Evolutionary conservation across 2,797 vertebrate species (phyloP).

Genomic region (Anguilla pacifica): DNA sequence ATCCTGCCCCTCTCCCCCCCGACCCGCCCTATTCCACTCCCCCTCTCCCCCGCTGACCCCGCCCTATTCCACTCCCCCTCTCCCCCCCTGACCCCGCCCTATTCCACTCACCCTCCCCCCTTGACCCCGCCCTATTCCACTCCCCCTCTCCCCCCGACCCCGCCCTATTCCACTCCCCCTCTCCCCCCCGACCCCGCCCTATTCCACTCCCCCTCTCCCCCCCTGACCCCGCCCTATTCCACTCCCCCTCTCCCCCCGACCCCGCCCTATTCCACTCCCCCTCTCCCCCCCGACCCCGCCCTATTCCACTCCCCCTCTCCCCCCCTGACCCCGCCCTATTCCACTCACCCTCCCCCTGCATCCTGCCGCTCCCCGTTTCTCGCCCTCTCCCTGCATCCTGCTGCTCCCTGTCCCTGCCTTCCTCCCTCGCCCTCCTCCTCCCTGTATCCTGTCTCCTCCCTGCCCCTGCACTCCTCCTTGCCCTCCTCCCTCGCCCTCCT

Average conservation of each 20-base stretch:
- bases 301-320: background rate
- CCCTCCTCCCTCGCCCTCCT: too few species aligned
- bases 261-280: too few species aligned
- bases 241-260: too few species aligned
- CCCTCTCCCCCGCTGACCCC: background rate
- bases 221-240: too few species aligned
- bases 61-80: background rate
- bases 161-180: too few species aligned
- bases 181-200: background rate
- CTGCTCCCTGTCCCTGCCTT: background rate
- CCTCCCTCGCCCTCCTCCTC: background rate
- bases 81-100: too few species aligned
- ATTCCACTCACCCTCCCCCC: too few species aligned
- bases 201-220: background rate
- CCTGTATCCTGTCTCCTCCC: background rate
- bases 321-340: background rate
- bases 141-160: background rate
- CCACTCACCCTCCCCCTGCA: background rate
- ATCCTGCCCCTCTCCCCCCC: background rate
- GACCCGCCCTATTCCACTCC: background rate
- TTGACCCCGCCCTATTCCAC: background rate
- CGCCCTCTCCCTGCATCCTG: background rate
- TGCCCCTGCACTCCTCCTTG: conserved; percentile 31
- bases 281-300: background rate
- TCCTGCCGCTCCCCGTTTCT: too few species aligned